Evolutionary conservation across 2,113 vertebrate species (phyloP), one percentile per base, ranked within the genome.

Genomic region (Ellobius talpinus): DNA sequence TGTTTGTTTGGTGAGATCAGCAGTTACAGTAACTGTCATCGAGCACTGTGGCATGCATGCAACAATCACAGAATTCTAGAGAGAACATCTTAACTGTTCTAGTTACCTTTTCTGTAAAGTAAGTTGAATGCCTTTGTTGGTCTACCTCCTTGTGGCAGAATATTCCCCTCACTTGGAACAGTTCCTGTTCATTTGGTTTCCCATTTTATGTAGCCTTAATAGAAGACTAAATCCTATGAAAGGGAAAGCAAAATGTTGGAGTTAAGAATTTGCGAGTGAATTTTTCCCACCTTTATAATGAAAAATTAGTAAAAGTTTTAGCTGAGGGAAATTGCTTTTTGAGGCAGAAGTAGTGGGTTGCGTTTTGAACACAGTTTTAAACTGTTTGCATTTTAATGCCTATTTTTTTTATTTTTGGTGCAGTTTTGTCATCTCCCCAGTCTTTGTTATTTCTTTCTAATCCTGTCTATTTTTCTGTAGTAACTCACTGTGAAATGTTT

Each of bases 401-500:
- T 63, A 9, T 61, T 84, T 82, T 81, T 52, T 52, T 21, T 52
- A 11, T 9, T 36, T 52, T 52, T 9, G 70, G 19, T 82, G 11
- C 52, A 70, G 42, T 77, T 52, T 81, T 95, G 24, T 91, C 63
- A 66, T 78, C 42, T 84, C 3, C 76, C 24, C 42, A 33, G 50
- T 36, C 45, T 82, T 91, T 91, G 26, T 79, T 95, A 88, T 72
- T 88, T 17, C 74, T 82, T 33, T 63, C 65, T 95, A 93, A 88
- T 65, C 7, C 8, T 52, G 4, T 68, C 66, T 72, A 26, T 91
- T 96, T 91, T 93, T 78, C 89, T 78, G 7, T 55, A 89, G 70
- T 88, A 78, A 78, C 50, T 89, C 88, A 89, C n/a, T 94, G 63
- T 85, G 63, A 94, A 94, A 89, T 92, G 65, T 91, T 79, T 81